These are phyloP conservation scores for Lytechinus pictus DNA, from an alignment of 35 echinoderm and acorn worm genomes.

Conservation along the genomic window DNA sequence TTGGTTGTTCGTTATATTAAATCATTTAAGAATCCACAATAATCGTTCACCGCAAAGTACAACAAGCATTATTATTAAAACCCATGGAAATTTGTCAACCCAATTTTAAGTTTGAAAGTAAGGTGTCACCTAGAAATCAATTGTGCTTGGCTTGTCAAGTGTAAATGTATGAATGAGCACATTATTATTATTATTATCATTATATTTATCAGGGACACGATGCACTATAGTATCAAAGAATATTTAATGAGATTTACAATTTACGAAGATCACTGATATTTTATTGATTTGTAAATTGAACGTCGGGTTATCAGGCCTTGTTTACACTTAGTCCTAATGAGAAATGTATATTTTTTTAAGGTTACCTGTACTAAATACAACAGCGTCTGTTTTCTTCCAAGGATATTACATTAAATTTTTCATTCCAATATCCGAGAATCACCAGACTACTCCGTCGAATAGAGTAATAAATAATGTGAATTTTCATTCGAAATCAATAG, in stretches of 20 bases:
- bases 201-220: neutral
- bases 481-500: neutral
- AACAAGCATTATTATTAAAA: neutral
- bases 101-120: too few species aligned
- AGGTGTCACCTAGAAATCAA: neutral
- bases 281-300: neutral
- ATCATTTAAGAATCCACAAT: neutral
- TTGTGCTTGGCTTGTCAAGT: neutral
- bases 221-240: neutral
- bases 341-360: neutral
- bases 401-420: neutral
- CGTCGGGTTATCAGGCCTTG: neutral
- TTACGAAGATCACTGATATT: neutral
- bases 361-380: neutral
- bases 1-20: neutral
- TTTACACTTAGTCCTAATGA: neutral
- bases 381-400: neutral
- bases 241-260: neutral
- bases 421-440: neutral
- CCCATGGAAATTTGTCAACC: neutral
- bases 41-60: neutral
- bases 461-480: neutral
- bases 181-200: neutral
- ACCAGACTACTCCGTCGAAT: neutral
- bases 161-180: neutral